Evolutionary conservation across 2,113 vertebrate genomes (phyloP), one percentile per base, ranked within the genome.

Genomic region (Callipepla squamata): DNA sequence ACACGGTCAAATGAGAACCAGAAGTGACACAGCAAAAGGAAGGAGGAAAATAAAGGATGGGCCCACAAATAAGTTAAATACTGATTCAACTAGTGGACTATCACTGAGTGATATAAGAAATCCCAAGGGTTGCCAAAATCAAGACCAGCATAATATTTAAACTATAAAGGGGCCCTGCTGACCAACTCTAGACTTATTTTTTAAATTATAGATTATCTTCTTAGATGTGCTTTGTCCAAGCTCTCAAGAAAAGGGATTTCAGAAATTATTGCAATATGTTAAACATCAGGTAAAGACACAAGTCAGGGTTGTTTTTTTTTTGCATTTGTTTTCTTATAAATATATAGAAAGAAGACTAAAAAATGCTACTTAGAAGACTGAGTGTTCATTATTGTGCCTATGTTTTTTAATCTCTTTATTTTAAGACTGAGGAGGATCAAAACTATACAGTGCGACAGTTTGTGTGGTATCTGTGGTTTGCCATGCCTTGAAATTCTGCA

Each of bases 161-260:
- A 95, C 47, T 92, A 68, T 63, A 95, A 96, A 95, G 77, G 74
- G 79, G 63, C 76, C 55, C 80, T 73, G 40, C 8, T 93, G 93
- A 94, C 87, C 85, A 36, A 57, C 93, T 96, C 63, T 74, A 85
- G 62, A 65, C 66, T 88, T 95, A 85, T 75, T 95, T 94, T 97
- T 95, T 73, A 89, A 96, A 96, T 95, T 94, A 95, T 89, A 96
- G 67, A 30, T 87, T 96, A 53, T 87, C 77, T 63, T 92, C 67
- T 74, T 59, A 89, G 73, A 51, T 19, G 0, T 91, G 87, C 53
- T 96, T 96, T 96, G 92, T 90, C 87, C 74, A 93, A 85, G 28
- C 11, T 82, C 80, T 90, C n/a, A 73, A 80, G 79, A 87, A 53
- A 91, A 69, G 28, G 7, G 44, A 73, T 97, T 85, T 66, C 89